Percentiles rank a stretch among this genome's conserved stretches.
Evolutionary conservation across 2,888 invertebrate genomes (phyloP).

Genomic region (Dendrolimus pini): DNA sequence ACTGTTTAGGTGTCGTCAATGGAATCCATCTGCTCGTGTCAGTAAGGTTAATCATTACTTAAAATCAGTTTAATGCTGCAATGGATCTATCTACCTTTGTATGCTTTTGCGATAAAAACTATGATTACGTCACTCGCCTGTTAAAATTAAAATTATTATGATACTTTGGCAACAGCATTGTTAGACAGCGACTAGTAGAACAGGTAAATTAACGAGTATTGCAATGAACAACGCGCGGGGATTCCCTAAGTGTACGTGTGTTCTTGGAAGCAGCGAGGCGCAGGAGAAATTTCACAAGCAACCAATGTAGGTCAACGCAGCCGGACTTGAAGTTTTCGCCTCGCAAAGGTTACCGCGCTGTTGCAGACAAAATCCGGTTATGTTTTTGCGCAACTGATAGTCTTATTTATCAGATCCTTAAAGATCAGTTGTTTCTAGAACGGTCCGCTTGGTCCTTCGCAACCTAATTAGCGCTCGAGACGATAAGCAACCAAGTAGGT

Average conservation of each 20-base stretch:
- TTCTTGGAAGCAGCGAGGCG: constrained; percentile 60
- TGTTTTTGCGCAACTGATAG: constrained; percentile 61
- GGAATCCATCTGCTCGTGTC: constrained; percentile 58
- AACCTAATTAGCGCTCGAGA: not conserved
- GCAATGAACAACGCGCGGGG: constrained; percentile 32
- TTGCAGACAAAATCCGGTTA: constrained; percentile 55
- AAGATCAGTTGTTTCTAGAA: constrained; percentile 55
- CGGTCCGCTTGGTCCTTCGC: constrained; percentile 4
- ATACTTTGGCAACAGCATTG: not conserved
- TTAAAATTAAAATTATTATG: not conserved
- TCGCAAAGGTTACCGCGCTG: constrained; percentile 64
- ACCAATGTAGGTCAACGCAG: constrained; percentile 69
- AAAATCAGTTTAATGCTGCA: constrained; percentile 36
- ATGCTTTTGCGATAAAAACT: constrained; percentile 1
- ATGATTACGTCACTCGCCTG: not conserved
- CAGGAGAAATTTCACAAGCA: constrained; percentile 71
- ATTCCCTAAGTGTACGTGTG: constrained; percentile 49
- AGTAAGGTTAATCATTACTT: constrained; percentile 46
- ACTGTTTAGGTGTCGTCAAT: constrained; percentile 60
- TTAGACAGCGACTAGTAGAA: not conserved
- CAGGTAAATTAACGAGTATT: not conserved
- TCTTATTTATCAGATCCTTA: constrained; percentile 62
- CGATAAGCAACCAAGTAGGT: not conserved
- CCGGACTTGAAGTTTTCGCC: constrained; percentile 71
- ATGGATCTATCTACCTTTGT: constrained; percentile 2